Evolutionary conservation across 2,797 vertebrate genomes (phyloP).

Genomic region (Echiichthys vipera): DNA sequence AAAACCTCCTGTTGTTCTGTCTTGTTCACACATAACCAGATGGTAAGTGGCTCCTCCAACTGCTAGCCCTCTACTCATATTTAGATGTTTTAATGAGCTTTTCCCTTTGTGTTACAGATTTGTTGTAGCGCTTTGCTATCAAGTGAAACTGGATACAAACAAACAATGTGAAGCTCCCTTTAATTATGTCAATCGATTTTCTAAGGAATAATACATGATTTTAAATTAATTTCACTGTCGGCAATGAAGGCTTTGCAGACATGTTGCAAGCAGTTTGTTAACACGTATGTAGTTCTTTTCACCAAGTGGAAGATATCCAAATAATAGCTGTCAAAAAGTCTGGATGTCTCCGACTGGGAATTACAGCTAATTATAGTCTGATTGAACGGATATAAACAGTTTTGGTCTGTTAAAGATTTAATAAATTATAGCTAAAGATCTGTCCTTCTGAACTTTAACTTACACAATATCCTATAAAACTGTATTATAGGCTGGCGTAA

Average conservation of each 20-base stretch:
- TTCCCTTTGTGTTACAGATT: not conserved
- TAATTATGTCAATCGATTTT: not conserved
- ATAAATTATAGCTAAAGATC: not conserved
- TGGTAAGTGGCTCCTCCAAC: not conserved
- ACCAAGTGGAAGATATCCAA: not conserved
- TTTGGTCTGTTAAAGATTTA: not conserved
- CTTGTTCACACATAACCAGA: not conserved
- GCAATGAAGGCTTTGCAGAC: not conserved
- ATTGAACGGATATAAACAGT: not conserved
- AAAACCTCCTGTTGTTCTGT: not conserved
- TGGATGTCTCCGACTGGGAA: not conserved
- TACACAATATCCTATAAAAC: not conserved
- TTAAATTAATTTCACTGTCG: not conserved
- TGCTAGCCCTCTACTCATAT: not conserved
- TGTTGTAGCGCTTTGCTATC: not conserved
- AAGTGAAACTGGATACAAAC: not conserved
- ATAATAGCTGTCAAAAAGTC: not conserved
- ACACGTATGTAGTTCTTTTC: not conserved
- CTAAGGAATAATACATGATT: not conserved
- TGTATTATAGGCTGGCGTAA: not conserved
- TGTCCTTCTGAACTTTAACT: not conserved
- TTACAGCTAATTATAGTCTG: not conserved
- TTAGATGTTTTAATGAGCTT: not conserved
- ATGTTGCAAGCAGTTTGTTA: not conserved
- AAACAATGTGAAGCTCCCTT: not conserved